Evolutionary conservation across 2,888 invertebrate genomes (phyloP).

Genomic region (Abrostola triplasia): DNA sequence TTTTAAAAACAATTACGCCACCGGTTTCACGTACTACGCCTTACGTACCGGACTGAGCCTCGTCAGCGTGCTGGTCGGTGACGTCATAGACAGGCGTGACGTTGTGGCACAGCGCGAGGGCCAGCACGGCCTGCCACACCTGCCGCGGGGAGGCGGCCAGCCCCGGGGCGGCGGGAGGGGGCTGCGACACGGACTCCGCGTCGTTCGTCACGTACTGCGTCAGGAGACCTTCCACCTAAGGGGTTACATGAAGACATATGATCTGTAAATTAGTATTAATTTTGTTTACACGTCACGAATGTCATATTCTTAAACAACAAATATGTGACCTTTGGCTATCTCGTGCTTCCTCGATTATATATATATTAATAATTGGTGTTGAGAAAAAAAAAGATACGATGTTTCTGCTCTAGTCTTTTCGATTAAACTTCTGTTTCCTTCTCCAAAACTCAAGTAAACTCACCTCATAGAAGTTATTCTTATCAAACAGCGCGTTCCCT

Average conservation of each 20-base stretch:
- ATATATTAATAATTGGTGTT: too few species aligned
- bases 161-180: constrained; percentile 85
- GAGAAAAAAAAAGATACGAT: too few species aligned
- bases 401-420: too few species aligned
- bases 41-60: constrained; percentile 73
- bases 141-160: constrained; percentile 81
- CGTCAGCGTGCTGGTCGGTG: constrained; percentile 68
- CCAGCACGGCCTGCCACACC: constrained; percentile 96
- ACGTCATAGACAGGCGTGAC: constrained; percentile 98
- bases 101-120: constrained; percentile 99
- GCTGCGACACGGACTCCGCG: constrained; percentile 68
- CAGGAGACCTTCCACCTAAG: constrained; percentile 80
- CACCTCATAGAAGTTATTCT: constrained; percentile 95
- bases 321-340: too few species aligned
- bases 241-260: too few species aligned
- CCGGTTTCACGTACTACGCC: too few species aligned
- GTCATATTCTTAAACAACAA: too few species aligned
- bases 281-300: too few species aligned
- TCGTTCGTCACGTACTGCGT: constrained; percentile 84
- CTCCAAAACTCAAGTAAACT: constrained; percentile 13
- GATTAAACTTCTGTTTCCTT: not conserved
- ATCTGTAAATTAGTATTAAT: too few species aligned
- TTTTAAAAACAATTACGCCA: too few species aligned
- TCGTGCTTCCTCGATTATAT: too few species aligned
- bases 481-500: constrained; percentile 96